phyloP scores from a whole-genome alignment of 1,140 invertebrate species.

The Brachionus rotundiformis region DNA sequence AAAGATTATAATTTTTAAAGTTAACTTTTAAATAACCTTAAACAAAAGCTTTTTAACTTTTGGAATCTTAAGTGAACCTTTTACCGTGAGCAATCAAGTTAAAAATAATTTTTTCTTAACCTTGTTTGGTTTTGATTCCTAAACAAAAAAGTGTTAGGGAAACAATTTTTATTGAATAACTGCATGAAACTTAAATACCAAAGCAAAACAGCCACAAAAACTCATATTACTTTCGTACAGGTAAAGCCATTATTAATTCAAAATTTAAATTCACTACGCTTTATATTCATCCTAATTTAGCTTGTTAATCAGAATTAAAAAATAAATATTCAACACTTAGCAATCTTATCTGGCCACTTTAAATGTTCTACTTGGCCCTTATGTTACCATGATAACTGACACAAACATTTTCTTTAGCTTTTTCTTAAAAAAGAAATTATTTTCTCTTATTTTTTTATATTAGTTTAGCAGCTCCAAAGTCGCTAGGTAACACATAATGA shows the following conservation, averaged over 20 bases:
- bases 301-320: background rate
- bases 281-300: background rate
- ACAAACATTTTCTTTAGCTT: conserved; percentile 5
- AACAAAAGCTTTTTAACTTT: too few species aligned
- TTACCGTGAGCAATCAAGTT: background rate
- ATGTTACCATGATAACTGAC: background rate
- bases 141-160: background rate
- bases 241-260: conserved; percentile 11
- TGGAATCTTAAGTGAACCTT: background rate
- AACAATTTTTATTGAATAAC: background rate
- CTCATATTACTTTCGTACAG: background rate
- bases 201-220: background rate
- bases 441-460: conserved; percentile 17
- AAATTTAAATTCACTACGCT: background rate
- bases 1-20: too few species aligned
- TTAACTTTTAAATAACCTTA: too few species aligned
- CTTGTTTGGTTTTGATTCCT: background rate
- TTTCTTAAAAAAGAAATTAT: background rate
- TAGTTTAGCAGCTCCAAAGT: conserved; percentile 3
- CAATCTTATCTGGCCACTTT: background rate
- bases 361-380: background rate
- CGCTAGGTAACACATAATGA: conserved; percentile 41
- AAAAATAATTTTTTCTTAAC: conserved; percentile 1
- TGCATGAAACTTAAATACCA: conserved; percentile 5
- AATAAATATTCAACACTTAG: background rate